phyloP scores from a whole-genome alignment of 2,888 invertebrate genomes.

The Chrysina gloriosa region DNA sequence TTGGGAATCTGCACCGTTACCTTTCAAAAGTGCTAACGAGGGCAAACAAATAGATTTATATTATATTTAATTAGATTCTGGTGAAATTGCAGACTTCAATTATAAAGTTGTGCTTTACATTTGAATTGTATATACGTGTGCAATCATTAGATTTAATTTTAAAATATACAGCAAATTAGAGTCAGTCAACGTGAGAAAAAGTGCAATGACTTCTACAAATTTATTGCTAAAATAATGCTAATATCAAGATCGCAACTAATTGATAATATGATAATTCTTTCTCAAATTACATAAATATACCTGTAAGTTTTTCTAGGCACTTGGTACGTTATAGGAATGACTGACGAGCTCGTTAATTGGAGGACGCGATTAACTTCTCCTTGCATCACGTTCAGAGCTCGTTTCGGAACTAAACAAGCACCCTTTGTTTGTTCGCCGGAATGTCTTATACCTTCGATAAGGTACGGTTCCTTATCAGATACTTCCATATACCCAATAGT shows the following conservation, averaged over 20 bases:
- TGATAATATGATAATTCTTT: not conserved
- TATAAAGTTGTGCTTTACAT: no score
- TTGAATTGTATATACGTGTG: no score
- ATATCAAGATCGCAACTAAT: no score
- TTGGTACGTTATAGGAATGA: conserved; percentile 94
- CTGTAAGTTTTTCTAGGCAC: conserved; percentile 65
- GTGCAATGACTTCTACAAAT: no score
- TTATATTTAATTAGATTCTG: no score
- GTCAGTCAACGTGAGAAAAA: not conserved
- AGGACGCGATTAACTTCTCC: conserved; percentile 94
- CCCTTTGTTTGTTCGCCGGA: conserved; percentile 97
- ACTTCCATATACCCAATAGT: conserved; percentile 92
- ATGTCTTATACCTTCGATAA: conserved; percentile 89
- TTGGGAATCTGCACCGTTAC: no score
- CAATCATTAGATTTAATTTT: conserved; percentile 3
- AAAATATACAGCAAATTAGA: conserved; percentile 12
- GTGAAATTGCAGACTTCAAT: no score
- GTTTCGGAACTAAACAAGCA: conserved; percentile 90
- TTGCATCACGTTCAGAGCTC: conserved; percentile 94
- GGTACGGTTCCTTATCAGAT: conserved; percentile 86
- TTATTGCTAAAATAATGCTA: no score
- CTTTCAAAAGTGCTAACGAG: no score
- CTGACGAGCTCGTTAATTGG: conserved; percentile 85
- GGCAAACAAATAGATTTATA: no score
- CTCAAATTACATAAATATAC: conserved; percentile 46